A percentile compares a stretch with the other conserved stretches of the same genome.
These are phyloP conservation scores for Acanthosepion esculentum DNA, from an alignment of 2,888 invertebrate genomes.

Conservation along the genomic window DNA sequence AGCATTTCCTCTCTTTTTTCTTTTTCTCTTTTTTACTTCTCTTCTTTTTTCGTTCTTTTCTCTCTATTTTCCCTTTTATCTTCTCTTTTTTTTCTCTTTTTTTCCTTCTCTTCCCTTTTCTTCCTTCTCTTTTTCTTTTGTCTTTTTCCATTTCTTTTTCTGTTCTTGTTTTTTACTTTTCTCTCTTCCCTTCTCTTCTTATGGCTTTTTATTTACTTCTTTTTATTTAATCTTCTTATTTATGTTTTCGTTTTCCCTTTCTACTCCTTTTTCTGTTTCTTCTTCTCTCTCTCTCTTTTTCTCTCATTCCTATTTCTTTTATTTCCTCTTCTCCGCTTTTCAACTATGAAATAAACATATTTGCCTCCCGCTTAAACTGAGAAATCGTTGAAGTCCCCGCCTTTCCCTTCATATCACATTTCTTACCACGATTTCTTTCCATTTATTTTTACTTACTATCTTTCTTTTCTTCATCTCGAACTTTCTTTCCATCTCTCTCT, in stretches of 20 bases:
- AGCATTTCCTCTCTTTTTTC: not conserved
- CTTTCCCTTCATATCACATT: not conserved
- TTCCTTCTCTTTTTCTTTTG: not conserved
- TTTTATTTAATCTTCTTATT: too few species aligned
- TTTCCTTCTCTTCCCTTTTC: not conserved
- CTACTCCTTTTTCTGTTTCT: too few species aligned
- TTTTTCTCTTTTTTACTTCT: not conserved
- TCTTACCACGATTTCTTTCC: not conserved
- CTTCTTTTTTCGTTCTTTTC: not conserved
- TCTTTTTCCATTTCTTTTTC: too few species aligned
- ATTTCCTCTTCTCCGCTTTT: not conserved
- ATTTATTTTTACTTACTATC: too few species aligned
- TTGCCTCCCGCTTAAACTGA: not conserved
- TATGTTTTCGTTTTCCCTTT: too few species aligned
- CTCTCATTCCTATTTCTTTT: not conserved
- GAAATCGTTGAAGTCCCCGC: too few species aligned
- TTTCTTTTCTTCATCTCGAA: not conserved
- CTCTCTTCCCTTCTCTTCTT: not conserved
- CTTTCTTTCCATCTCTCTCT: not conserved
- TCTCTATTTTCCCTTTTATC: not conserved
- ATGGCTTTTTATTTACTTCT: too few species aligned
- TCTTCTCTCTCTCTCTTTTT: not conserved
- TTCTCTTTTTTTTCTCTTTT: not conserved
- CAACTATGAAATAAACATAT: too few species aligned
- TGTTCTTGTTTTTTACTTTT: too few species aligned